A percentile compares a stretch with the other conserved stretches of the same genome.
phyloP scores from a whole-genome alignment of 2,888 invertebrate genomes.

The Oconnorella tubifera region DNA sequence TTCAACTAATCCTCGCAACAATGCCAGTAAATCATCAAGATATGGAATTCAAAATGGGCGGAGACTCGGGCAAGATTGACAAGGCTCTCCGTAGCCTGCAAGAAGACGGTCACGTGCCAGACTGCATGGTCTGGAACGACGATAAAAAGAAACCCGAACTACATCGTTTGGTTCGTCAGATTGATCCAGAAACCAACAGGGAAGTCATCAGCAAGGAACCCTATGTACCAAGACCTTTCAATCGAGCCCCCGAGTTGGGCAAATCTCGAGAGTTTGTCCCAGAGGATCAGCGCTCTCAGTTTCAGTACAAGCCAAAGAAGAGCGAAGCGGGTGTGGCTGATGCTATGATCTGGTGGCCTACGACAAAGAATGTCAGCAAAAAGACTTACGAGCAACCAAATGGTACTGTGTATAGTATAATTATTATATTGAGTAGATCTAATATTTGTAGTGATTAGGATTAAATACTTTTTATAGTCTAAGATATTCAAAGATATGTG shows the following conservation, averaged over 20 bases:
- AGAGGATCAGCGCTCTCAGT: background rate
- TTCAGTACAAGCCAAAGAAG: background rate
- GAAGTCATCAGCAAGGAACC: conserved; percentile 2
- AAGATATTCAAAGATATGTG: too few species aligned
- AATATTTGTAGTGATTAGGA: too few species aligned
- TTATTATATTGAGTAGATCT: too few species aligned
- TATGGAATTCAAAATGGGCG: background rate
- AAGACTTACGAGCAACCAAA: background rate
- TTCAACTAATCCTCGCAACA: too few species aligned
- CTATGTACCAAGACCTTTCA: background rate
- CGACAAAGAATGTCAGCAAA: background rate
- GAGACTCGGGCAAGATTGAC: background rate
- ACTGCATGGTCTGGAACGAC: background rate
- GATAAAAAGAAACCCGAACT: background rate
- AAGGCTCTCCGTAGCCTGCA: background rate
- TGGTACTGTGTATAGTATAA: too few species aligned
- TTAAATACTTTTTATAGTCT: too few species aligned
- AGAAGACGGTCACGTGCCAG: conserved; percentile 1
- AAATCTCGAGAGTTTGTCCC: background rate
- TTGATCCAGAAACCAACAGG: background rate
- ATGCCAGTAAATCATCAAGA: conserved; percentile 2
- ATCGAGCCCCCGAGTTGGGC: background rate
- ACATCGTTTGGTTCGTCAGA: background rate
- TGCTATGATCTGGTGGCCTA: conserved; percentile 7
- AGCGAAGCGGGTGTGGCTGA: background rate